phyloP scores from a whole-genome alignment of 2,797 vertebrate genomes.

The Mus minutoides region DNA sequence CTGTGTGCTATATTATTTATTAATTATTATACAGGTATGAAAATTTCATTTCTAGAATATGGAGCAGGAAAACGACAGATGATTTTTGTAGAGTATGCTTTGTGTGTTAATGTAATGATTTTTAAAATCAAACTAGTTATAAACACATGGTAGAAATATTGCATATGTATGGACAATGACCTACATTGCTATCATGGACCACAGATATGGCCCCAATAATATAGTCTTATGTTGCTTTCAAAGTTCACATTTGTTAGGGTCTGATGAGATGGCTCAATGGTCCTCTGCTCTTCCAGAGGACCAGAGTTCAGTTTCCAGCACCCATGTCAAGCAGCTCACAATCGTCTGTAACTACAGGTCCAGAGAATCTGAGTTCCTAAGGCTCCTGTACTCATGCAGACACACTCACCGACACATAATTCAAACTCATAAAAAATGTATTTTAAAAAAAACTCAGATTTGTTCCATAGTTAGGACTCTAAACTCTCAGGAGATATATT shows the following conservation, averaged over 20 bases:
- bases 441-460: background rate
- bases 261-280: background rate
- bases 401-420: background rate
- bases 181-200: background rate
- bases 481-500: background rate
- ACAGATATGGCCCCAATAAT: background rate
- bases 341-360: background rate
- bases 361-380: background rate
- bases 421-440: background rate
- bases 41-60: constrained; percentile 31
- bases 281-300: background rate
- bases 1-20: background rate
- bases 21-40: background rate
- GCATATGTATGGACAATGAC: background rate
- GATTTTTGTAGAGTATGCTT: background rate
- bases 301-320: background rate
- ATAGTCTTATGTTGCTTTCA: background rate
- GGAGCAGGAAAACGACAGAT: background rate
- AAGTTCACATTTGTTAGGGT: background rate
- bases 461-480: background rate
- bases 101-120: background rate
- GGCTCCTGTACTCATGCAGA: background rate
- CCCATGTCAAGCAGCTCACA: background rate
- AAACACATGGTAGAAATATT: background rate
- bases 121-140: constrained; percentile 38